Base-by-base conservation (phyloP, 2,888 invertebrate species). In the Gymnocheta viridis region DNA sequence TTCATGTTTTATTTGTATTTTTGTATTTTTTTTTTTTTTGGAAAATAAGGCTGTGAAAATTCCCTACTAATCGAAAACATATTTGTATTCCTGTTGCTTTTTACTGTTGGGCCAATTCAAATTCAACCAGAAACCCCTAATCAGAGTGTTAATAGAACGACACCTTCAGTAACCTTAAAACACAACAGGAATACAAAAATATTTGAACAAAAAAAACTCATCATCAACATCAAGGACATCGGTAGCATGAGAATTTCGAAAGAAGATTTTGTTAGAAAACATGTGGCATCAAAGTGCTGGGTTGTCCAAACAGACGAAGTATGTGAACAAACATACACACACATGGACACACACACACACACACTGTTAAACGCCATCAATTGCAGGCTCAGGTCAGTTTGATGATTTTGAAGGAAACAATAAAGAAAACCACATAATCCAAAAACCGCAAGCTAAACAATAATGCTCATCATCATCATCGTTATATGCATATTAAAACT, bases 111-210 rank as follows among this genome's bases (percentile, higher is more conserved):
- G 51, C 47, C 81, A 81, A 78, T 77, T 69, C 49, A 67, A 72
- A 73, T 49, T 69, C 77, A 78, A 69, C 73, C 81, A 69, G 73
- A 81, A 78, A 78, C 78, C 73, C 77, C 73, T 78, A 69, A 84
- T 81, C 77, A 81, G 73, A 81, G 81, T 84, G 81, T 72, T 81
- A 84, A 84, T 84, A 72, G 77, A 77, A 81, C 77, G 64, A 78
- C 84, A 81, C 84, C 80, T 84, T 73, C 58, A 44, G 41, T 58
- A 41, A 60, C 70, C 79, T 56, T 74, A 69, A 80, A 80, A 80
- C 80, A 69, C 70, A 32, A 69, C 67, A 74, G 64, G 49, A 79
- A 79, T 41, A 12, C 27, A 72, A 78, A 69, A 72, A 56, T 79
- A 58, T 72, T 79, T 69, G 54, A 79, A 79, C 49, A 70, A 51